Evolutionary conservation across 2,888 invertebrate genomes (phyloP).

Genomic region (Mythimna ferrago): DNA sequence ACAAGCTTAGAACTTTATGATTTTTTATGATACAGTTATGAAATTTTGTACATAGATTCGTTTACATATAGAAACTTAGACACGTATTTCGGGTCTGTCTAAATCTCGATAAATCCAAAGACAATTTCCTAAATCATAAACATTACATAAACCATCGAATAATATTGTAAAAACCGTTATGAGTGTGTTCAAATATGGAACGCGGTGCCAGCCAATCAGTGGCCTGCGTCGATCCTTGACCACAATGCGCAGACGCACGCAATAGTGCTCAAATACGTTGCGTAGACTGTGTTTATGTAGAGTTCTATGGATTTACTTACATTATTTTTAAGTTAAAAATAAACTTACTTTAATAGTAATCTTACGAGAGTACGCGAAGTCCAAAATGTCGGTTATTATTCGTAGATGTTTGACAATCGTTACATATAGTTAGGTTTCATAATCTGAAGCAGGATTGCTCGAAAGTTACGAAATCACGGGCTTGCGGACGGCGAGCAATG

Average conservation of each 20-base stretch:
- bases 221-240: slow-evolving; percentile 62
- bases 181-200: slow-evolving; percentile 65
- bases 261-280: slow-evolving; percentile 61
- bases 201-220: slow-evolving; percentile 61
- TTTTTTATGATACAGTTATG: too few species aligned
- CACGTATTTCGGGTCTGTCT: too few species aligned
- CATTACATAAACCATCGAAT: slow-evolving; percentile 59
- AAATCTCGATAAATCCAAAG: too few species aligned
- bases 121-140: slow-evolving; percentile 9
- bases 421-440: too few species aligned
- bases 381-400: too few species aligned
- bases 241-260: slow-evolving; percentile 61
- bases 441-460: too few species aligned
- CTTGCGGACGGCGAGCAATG: too few species aligned
- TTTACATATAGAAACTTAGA: too few species aligned
- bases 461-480: too few species aligned
- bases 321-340: slow-evolving; percentile 14
- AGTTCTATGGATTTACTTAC: slow-evolving; percentile 24
- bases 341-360: background rate
- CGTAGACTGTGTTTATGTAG: slow-evolving; percentile 40
- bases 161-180: slow-evolving; percentile 63
- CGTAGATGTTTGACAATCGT: too few species aligned
- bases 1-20: too few species aligned
- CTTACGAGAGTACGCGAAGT: background rate
- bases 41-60: too few species aligned